Evolutionary conservation across 2,888 invertebrate genomes (phyloP), one percentile per base, ranked within the genome.

Genomic region (Machimus rusticus): DNA sequence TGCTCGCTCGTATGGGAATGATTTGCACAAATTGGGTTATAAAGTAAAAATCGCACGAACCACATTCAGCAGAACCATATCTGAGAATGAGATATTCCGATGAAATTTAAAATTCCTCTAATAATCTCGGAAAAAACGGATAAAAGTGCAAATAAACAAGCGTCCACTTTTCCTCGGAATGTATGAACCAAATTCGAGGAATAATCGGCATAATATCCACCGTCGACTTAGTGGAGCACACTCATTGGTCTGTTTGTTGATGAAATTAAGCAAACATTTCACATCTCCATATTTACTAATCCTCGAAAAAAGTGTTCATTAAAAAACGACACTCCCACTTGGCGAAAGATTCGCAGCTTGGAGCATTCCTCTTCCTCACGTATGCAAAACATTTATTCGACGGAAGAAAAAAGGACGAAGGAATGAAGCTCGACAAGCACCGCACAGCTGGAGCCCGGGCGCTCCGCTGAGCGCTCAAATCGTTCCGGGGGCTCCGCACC

Each of bases 231-330:
- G 9, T 5, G 78, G 78, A 78, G 76, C 31, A 76, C 34, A 31
- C 76, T 39, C 76, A 31, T 34, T 37, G 37, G 78, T 23, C 28
- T 78, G 43, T 78, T 78, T 78, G 78, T 43, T 46, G 78, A 78
- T 78, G 78, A 78, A 78, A 78, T 78, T 78, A 78, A 43, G 78
- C 43, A 78, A 78, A 46, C 78, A 78, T 78, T 78, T 78, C 78
- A n/a, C 78, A 78, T 43, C 78, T 78, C 78, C 28, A 78, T 28
- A 43, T 78, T 78, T 78, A 43, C 39, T 46, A 39, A 78, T 43
- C 28, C 78, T 78, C 46, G 78, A 78, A 78, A 78, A 77, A 28
- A 39, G 78, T 39, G 43, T 78, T 39, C 78, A 78, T 78, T 78
- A 46, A 23, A 78, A 78, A 78, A n/a, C 34, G 76, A 78, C 46